Base-by-base conservation (phyloP, 2,797 vertebrate genomes). In the Hippoglossus hippoglossus region DNA sequence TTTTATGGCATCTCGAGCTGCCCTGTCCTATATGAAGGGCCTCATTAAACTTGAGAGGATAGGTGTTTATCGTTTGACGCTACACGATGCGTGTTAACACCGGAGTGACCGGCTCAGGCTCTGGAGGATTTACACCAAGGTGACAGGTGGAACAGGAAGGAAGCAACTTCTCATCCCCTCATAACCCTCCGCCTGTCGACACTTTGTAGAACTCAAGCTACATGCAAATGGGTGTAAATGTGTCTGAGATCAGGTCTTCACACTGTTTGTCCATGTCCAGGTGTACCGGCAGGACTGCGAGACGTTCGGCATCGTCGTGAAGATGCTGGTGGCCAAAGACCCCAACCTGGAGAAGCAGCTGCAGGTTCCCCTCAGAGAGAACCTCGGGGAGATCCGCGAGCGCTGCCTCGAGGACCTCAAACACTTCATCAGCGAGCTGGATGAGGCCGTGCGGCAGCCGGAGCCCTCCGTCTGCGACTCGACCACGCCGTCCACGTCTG, bases 321-420 rank as follows among this genome's bases (percentile, higher is more conserved):
- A 98, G 93, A 99, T 99, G 98, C 94, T 99, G 2, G 96, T 99
- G 55, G 95, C 97, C 59, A 99, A 99, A 93, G 98, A 99, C 77
- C 96, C 96, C 7, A 95, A 95, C 0, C 90, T 99, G 88, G 98
- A 99, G 92, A 98, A 97, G 80, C 94, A 96, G 82, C 93, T 99
- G 75, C 97, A 98, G 90, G 96, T 96, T 85, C 96, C 98, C 3
- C 90, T 99, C 64, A 92, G 96, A 77, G 97, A 99, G 87, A 99
- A 98, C 89, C 95, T 99, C 16, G 95, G 96, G 26, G 97, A 99
- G 87, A 98, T 99, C 79, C 96, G 97, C 1, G 97, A 98, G 79
- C 94, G 97, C 31, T 99, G 97, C 87, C 94, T 98, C 52, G 96
- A 98, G 69, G 97, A 98, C 89, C 95, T 99, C 62, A 96, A 96